These are phyloP conservation scores for Oscheius onirici DNA, from an alignment of 2,888 invertebrate genomes.

Conservation along the genomic window DNA sequence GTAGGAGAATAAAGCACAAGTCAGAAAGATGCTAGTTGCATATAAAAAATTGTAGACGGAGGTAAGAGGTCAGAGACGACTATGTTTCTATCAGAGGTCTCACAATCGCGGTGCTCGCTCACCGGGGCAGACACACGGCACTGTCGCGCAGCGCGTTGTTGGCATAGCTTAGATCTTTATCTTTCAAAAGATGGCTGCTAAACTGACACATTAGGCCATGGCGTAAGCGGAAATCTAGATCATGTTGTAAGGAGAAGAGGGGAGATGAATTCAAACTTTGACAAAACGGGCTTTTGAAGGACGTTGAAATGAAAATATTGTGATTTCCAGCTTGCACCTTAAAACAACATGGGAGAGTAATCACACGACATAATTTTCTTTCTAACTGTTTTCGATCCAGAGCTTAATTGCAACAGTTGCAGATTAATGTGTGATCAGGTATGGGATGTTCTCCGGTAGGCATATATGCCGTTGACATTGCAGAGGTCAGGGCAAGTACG, in stretches of 20 bases:
- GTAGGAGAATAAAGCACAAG: background rate
- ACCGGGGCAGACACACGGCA: background rate
- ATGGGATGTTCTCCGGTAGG: slow-evolving; percentile 12
- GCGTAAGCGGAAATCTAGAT: slow-evolving; percentile 8
- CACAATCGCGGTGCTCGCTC: background rate
- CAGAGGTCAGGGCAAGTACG: slow-evolving; percentile 30
- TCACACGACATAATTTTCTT: no score
- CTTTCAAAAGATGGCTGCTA: slow-evolving; percentile 28
- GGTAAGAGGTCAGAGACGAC: slow-evolving; percentile 11
- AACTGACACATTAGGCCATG: slow-evolving; percentile 1
- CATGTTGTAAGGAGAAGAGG: background rate
- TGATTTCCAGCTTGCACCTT: no score
- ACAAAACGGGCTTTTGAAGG: no score
- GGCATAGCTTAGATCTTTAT: slow-evolving; percentile 31
- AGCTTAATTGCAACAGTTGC: no score
- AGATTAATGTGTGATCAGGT: background rate
- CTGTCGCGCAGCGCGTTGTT: slow-evolving; percentile 27
- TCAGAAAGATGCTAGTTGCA: no score
- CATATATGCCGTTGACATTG: slow-evolving; percentile 25
- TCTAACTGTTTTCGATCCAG: no score
- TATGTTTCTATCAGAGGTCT: background rate
- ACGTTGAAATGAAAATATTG: no score
- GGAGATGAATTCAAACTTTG: no score
- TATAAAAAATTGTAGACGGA: background rate
- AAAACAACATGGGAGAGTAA: no score